Evolutionary conservation across 92 coral and sea anemone genomes (phyloP).

Genomic region (Micromussa lordhowensis): DNA sequence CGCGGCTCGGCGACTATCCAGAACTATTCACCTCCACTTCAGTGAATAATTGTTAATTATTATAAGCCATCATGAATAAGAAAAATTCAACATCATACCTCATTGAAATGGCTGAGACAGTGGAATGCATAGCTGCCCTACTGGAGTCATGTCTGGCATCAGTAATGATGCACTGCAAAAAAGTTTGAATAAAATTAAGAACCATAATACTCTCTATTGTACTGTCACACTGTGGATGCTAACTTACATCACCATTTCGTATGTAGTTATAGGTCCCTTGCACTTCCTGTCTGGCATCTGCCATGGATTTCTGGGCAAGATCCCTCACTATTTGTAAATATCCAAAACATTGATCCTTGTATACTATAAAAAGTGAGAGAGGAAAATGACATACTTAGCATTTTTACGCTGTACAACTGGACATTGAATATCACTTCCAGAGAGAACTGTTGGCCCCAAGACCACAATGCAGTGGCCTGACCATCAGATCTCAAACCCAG

Average conservation of each 20-base stretch:
- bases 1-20: too few relatives aligned
- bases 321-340: slow-evolving; percentile 14
- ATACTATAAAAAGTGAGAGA: slow-evolving; percentile 1
- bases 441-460: too few relatives aligned
- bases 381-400: background rate
- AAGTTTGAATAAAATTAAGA: background rate
- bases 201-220: background rate
- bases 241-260: slow-evolving; percentile 34
- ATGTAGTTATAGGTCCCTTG: slow-evolving; percentile 16
- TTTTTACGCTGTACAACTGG: too few relatives aligned
- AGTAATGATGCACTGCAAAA: slow-evolving; percentile 35
- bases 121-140: slow-evolving; percentile 41
- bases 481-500: too few relatives aligned
- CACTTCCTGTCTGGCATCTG: slow-evolving; percentile 36
- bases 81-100: background rate
- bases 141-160: slow-evolving; percentile 39
- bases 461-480: too few relatives aligned
- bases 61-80: too few relatives aligned
- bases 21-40: too few relatives aligned
- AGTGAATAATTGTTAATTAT: too few relatives aligned
- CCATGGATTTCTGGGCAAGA: slow-evolving; percentile 18
- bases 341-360: slow-evolving; percentile 42
- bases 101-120: slow-evolving; percentile 45
- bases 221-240: background rate
- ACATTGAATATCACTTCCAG: too few relatives aligned